phyloP scores from a whole-genome alignment of 2,888 invertebrate genomes.

The Cantharis rustica region DNA sequence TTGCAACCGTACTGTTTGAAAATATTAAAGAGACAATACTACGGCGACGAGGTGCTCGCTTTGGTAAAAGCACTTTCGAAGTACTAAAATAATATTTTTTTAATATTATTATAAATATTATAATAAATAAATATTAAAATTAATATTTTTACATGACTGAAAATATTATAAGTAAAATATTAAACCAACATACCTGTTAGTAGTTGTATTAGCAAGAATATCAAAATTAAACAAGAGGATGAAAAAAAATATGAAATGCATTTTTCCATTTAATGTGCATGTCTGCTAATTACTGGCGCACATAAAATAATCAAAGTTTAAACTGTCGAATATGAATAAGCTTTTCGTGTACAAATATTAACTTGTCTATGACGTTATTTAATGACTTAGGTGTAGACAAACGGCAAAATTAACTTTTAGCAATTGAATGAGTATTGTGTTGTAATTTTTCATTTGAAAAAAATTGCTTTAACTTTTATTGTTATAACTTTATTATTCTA shows the following conservation, averaged over 20 bases:
- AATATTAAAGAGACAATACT: conserved; percentile 34
- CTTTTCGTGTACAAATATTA: conserved; percentile 24
- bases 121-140: no score
- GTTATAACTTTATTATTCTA: no score
- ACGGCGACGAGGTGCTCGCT: conserved; percentile 11
- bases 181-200: conserved; percentile 13
- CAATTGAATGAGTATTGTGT: neutral
- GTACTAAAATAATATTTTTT: neutral
- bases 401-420: neutral
- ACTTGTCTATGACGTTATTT: conserved; percentile 23
- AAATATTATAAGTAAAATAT: neutral
- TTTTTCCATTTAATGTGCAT: conserved; percentile 32
- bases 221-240: conserved; percentile 29
- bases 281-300: conserved; percentile 33
- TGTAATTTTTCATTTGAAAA: neutral
- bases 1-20: conserved; percentile 13
- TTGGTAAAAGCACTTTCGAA: neutral
- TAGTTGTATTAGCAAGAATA: conserved; percentile 13
- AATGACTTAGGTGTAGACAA: conserved; percentile 15
- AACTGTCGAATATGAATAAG: conserved; percentile 25
- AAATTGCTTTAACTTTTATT: no score
- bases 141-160: neutral
- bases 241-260: conserved; percentile 30
- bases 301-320: conserved; percentile 28
- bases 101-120: no score